Evolutionary conservation across 1,140 invertebrate species (phyloP), one percentile per base, ranked within the genome.

Genomic region (Leptopilina clavipes): DNA sequence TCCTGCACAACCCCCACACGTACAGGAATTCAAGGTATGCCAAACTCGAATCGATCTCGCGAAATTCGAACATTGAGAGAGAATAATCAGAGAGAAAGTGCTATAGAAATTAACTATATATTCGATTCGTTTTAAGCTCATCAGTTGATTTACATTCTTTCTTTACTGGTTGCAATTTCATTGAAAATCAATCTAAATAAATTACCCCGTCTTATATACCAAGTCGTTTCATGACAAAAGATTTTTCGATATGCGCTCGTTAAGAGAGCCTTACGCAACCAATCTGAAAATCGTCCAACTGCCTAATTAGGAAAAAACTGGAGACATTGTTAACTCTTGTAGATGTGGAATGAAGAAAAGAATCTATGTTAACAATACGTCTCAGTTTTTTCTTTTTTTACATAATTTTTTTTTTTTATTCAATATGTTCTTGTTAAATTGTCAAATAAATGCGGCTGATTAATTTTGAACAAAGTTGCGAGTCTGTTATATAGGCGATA

Each of bases 11-110:
- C 80, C 82, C 25, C 78, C 81, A 80, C 82, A 86, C 83, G 83
- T 78, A n/a, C n/a, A 80, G 79, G 84, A 87, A 86, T 85, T 82
- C 76, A 71, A 85, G 81, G 82, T 83, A 82, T 74, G 79, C 80
- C 75, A 40, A 82, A 75, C 73, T 31, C 76, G 77, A 76, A 80
- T 80, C 75, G 74, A 80, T 79, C 43, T 40, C 37, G 37, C 37
- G 5, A 72, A 78, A 79, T 59, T 74, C 71, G 40, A 71, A 19
- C 56, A 70, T 76, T 40, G 37, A 40, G 70, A 59, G 31, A 76
- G 71, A 59, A 72, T 44, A n/a, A 0, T 31, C 1, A 31, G 6
- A 48, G 9, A 40, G 25, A 31, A 31, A 65, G 22, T 65, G 59
- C 5, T 37, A 65, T 3, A 65, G 19, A 31, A 31, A 65, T 31